These are phyloP conservation scores for Otocyon megalotis DNA, from an alignment of 2,113 vertebrate species.

Conservation along the genomic window DNA sequence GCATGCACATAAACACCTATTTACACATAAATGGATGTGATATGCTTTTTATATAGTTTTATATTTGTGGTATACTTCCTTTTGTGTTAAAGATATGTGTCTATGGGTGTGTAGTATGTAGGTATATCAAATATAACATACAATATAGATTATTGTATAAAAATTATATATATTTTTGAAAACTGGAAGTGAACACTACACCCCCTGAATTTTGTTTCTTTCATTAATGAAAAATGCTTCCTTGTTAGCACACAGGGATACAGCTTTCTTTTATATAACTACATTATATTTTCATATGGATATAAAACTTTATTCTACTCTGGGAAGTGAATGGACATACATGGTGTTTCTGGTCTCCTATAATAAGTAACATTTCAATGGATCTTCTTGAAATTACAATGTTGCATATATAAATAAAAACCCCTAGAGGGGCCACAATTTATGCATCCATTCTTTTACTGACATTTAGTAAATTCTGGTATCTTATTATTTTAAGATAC, in stretches of 20 bases:
- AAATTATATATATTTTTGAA: not conserved
- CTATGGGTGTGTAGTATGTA: not conserved
- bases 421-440: not conserved
- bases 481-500: not conserved
- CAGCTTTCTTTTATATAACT: not conserved
- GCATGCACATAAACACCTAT: too few species aligned
- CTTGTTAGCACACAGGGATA: not conserved
- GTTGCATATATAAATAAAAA: not conserved
- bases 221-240: not conserved
- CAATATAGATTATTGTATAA: not conserved
- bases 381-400: not conserved
- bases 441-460: not conserved
- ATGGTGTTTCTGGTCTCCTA: not conserved
- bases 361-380: not conserved
- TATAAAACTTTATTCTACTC: not conserved
- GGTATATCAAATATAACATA: not conserved
- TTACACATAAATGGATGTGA: not conserved
- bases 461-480: not conserved
- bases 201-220: not conserved
- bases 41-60: not conserved
- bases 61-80: not conserved
- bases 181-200: not conserved
- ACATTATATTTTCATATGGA: not conserved
- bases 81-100: slow-evolving; percentile 10
- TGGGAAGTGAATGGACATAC: not conserved